Evolutionary conservation across 2,113 vertebrate species (phyloP), one percentile per base, ranked within the genome.

Genomic region (Heptranchias perlo): DNA sequence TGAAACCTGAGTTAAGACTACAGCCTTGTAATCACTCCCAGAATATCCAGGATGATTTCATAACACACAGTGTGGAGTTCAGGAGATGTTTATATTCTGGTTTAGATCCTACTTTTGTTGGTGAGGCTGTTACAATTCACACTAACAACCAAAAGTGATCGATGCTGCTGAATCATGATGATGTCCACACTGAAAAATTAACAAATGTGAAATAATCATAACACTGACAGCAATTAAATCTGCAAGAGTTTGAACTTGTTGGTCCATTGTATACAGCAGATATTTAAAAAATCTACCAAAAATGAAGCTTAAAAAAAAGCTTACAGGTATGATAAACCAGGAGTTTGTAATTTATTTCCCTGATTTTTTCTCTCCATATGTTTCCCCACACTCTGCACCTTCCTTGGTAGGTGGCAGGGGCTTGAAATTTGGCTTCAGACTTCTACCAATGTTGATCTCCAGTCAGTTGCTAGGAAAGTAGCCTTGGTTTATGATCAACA

Each of bases 371-470:
- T 76, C 13, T 47, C 14, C 78, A 84, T 47, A 18, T 18, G 14
- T 44, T 44, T 18, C 82, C 49, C 28, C 82, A 86, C 25, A 23
- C 44, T 86, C 44, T 47, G 18, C 47, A 4, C 0, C 14, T 76
- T 76, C 82, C 82, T 86, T 86, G 82, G 8, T 86, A 49, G 44
- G 0, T 21, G 25, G 82, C 13, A 86, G 82, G 44, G 21, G 0
- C 18, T 49, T 49, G 47, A 8, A 47, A 86, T 86, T 86, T 49
- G 39, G 6, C 31, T 28, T 69, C 6, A 28, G 67, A 49, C 44
- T 86, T 86, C 82, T 25, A 86, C 82, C 82, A 86, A 86, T 86
- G 82, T 86, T 86, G 21, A 49, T 86, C 82, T 86, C 82, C 47
- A 47, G 82, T 44, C 67, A 25, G 67, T 31, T 69, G 25, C 67